Evolutionary conservation across 2,113 vertebrate genomes (phyloP).

Genomic region (Tyrannus savana): DNA sequence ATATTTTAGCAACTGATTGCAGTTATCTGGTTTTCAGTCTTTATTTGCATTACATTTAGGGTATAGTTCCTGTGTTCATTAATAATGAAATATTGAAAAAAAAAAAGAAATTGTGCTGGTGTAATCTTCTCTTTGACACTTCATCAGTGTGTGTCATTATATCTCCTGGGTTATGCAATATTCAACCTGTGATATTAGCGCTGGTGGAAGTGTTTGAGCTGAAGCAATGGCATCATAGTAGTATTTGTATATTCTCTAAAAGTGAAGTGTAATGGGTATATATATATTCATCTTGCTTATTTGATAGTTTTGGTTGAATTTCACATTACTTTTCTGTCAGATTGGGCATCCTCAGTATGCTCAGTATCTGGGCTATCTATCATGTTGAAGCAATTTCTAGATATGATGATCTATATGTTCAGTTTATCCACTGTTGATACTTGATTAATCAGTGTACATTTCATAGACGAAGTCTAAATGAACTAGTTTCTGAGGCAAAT

Average conservation of each 20-base stretch:
- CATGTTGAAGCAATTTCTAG: not conserved
- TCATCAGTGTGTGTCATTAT: not conserved
- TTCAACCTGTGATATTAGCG: not conserved
- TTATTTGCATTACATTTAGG: not conserved
- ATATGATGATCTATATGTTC: not conserved
- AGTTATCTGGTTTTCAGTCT: not conserved
- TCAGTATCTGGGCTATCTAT: not conserved
- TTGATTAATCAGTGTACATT: not conserved
- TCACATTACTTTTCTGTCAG: not conserved
- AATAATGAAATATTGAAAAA: not conserved
- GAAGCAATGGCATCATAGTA: not conserved
- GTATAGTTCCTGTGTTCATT: not conserved
- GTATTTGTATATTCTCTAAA: not conserved
- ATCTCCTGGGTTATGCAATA: not conserved
- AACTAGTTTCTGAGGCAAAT: not conserved
- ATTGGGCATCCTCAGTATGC: not conserved
- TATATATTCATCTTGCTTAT: not conserved
- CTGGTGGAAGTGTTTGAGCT: not conserved
- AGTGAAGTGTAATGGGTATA: not conserved
- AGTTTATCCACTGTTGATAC: not conserved
- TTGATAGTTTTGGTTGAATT: not conserved
- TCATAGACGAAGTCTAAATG: not conserved
- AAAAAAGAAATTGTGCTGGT: not conserved
- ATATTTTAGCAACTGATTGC: not conserved
- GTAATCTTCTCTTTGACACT: not conserved